A percentile compares a stretch with the other conserved stretches of the same genome.
Conservation (phyloP, 2,797 vertebrate genomes). For the Sarcoramphus papa region DNA sequence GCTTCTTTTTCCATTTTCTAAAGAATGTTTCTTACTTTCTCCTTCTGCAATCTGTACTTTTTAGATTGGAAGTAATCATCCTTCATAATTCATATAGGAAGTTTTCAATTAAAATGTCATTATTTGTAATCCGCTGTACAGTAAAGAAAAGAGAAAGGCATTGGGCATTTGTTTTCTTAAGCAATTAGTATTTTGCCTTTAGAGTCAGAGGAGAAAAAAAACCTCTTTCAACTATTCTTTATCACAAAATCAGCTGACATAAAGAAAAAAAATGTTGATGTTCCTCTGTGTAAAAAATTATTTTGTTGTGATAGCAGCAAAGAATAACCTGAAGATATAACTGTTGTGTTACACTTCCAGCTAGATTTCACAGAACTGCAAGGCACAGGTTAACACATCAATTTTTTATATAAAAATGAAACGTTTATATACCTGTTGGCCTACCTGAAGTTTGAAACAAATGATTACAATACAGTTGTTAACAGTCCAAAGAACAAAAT, state of each 20-base stretch:
- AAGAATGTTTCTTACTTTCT: neutral
- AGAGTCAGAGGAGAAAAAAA: neutral
- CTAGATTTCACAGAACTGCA: neutral
- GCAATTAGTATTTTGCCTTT: neutral
- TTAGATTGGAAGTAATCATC: neutral
- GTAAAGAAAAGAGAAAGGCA: neutral
- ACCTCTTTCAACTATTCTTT: neutral
- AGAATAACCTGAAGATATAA: neutral
- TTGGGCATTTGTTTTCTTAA: neutral
- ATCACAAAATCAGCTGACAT: neutral
- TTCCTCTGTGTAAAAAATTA: neutral
- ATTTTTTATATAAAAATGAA: neutral
- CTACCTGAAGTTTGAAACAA: neutral
- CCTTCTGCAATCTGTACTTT: neutral
- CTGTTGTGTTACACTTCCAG: neutral
- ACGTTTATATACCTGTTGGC: neutral
- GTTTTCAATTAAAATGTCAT: neutral
- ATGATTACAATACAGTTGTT: neutral
- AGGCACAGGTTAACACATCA: neutral
- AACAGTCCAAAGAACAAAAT: neutral
- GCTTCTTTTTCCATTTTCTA: neutral
- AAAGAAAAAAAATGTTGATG: neutral
- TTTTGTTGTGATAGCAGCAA: neutral
- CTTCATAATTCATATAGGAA: neutral
- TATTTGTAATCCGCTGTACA: neutral